Evolutionary conservation across 2,888 invertebrate species (phyloP).

Genomic region (Leistus spinibarbis): DNA sequence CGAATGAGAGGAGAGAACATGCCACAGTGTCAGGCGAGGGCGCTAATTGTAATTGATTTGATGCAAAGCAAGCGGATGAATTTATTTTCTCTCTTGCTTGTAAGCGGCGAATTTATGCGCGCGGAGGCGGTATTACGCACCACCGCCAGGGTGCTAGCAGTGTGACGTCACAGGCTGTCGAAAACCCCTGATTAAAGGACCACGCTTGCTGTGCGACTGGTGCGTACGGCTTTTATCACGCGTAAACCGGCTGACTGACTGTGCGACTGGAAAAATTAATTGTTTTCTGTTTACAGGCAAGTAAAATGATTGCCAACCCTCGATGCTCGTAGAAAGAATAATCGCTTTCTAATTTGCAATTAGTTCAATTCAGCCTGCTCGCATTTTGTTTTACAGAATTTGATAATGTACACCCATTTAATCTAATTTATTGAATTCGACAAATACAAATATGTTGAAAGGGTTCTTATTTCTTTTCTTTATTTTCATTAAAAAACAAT

Average conservation of each 20-base stretch:
- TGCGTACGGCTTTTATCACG: neutral
- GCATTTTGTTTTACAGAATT: neutral
- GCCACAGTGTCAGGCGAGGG: neutral
- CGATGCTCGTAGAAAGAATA: neutral
- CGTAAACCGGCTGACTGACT: neutral
- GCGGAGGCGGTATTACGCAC: neutral
- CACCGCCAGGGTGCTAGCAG: neutral
- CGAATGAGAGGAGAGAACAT: neutral
- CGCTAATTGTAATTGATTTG: slow-evolving; percentile 11
- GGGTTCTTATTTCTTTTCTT: too few relatives aligned
- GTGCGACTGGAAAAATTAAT: neutral
- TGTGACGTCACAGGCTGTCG: neutral
- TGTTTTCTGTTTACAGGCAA: neutral
- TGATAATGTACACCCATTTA: neutral
- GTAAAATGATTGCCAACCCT: neutral
- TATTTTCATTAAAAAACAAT: too few relatives aligned
- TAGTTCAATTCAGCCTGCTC: neutral
- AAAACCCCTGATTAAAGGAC: neutral
- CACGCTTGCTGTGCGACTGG: too few relatives aligned
- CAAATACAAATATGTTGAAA: too few relatives aligned
- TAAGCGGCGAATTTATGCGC: slow-evolving; percentile 5
- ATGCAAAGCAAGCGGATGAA: slow-evolving; percentile 5
- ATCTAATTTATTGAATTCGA: neutral
- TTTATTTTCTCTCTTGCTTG: slow-evolving; percentile 1
- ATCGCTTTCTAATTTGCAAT: neutral